Conservation (phyloP, 2,797 vertebrate species). For the Catharus ustulatus region DNA sequence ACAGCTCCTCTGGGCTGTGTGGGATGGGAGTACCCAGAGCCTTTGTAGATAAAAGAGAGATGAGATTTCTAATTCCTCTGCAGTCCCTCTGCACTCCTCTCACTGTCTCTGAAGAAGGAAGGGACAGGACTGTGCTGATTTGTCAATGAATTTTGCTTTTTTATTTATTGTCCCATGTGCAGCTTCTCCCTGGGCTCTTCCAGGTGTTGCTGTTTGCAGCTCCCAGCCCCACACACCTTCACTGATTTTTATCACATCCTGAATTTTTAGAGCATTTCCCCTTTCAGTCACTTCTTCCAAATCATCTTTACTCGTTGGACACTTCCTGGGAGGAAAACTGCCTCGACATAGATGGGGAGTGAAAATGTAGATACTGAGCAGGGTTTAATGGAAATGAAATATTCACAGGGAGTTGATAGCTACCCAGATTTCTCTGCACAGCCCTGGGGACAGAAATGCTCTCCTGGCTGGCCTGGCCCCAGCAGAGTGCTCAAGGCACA, state of each 20-base stretch:
- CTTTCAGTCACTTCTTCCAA: not conserved
- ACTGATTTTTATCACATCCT: fast-evolving
- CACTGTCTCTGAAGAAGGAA: not conserved
- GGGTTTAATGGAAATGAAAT: not conserved
- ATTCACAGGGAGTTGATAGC: not conserved
- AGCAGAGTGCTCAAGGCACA: not conserved
- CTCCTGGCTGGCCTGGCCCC: not conserved
- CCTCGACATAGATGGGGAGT: fast-evolving
- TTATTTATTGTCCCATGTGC: fast-evolving
- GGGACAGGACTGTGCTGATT: not conserved
- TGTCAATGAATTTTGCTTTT: not conserved
- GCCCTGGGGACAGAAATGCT: not conserved
- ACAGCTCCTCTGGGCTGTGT: not conserved
- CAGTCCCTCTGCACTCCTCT: not conserved
- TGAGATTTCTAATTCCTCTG: not conserved
- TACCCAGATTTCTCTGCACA: not conserved
- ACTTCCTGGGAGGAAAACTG: not conserved
- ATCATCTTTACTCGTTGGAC: not conserved
- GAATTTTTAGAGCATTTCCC: not conserved
- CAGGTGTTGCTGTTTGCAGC: not conserved
- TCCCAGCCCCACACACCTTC: not conserved
- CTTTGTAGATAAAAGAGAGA: not conserved
- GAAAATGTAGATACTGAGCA: not conserved
- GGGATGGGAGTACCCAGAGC: not conserved
- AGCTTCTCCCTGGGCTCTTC: not conserved